These are phyloP conservation scores for Subacronicta megacephala DNA, from an alignment of 2,888 invertebrate species.

Conservation along the genomic window DNA sequence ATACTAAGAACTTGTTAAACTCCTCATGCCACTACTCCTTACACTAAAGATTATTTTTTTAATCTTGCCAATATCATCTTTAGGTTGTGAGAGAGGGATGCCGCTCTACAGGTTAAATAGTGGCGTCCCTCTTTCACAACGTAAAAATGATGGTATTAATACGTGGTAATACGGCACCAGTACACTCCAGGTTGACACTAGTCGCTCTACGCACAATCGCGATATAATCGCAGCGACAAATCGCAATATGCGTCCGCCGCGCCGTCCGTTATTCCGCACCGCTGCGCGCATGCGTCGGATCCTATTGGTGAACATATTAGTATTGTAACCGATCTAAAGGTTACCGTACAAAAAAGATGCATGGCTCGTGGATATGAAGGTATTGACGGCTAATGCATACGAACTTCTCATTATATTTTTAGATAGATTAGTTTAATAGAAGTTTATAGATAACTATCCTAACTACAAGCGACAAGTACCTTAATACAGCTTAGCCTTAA, in stretches of 20 bases:
- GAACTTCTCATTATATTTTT: conserved; percentile 28
- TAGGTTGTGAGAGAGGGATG: too few species aligned
- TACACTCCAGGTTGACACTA: conserved; percentile 63
- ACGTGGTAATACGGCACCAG: too few species aligned
- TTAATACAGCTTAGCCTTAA: too few species aligned
- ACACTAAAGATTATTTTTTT: neutral
- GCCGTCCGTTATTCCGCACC: conserved; percentile 66
- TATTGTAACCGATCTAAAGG: conserved; percentile 64
- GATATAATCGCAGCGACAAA: conserved; percentile 78
- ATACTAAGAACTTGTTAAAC: too few species aligned
- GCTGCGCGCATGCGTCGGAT: conserved; percentile 63
- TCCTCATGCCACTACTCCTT: too few species aligned
- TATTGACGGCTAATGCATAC: conserved; percentile 51
- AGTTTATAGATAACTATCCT: conserved; percentile 9
- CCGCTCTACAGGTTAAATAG: too few species aligned
- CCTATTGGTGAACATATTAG: conserved; percentile 62
- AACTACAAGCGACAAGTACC: too few species aligned
- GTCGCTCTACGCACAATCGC: conserved; percentile 66
- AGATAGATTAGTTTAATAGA: conserved; percentile 25
- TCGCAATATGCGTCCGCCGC: conserved; percentile 67
- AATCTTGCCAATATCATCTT: conserved; percentile 24
- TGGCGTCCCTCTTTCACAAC: too few species aligned
- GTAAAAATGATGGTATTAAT: too few species aligned
- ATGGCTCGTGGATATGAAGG: conserved; percentile 27
- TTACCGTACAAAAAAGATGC: conserved; percentile 54